Conservation (phyloP, 2,888 invertebrate genomes). For the Drosophila anceps region DNA sequence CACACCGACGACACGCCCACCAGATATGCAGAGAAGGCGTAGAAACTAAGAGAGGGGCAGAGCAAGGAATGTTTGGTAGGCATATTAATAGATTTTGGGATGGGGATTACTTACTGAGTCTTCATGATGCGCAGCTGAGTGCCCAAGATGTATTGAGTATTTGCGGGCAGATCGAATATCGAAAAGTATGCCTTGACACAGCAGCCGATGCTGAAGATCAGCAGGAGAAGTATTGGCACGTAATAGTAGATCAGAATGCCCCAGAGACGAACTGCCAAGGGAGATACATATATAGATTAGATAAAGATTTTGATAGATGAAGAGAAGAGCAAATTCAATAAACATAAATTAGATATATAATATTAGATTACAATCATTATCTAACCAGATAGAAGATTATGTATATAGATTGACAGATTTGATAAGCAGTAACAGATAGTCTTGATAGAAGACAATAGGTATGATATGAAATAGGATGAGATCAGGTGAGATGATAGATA, state of each 20-base stretch:
- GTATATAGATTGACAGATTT: no score
- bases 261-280: conserved; percentile 75
- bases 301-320: neutral
- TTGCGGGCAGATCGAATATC: conserved; percentile 66
- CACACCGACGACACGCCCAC: conserved; percentile 73
- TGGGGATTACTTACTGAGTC: conserved; percentile 62
- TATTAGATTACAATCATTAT: neutral
- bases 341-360: neutral
- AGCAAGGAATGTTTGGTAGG: neutral
- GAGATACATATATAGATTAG: neutral
- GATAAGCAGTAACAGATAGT: no score
- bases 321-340: neutral
- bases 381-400: neutral
- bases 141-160: conserved; percentile 68
- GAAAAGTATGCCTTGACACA: conserved; percentile 69
- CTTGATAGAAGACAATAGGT: no score
- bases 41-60: conserved; percentile 57
- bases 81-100: neutral
- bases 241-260: conserved; percentile 78
- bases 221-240: conserved; percentile 66
- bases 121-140: conserved; percentile 71
- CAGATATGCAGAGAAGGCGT: conserved; percentile 71
- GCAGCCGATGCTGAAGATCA: conserved; percentile 67
- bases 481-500: no score
- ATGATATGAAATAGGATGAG: no score